These are phyloP conservation scores for Strigamia transsilvanica DNA, from an alignment of 2,888 invertebrate species.

Conservation along the genomic window DNA sequence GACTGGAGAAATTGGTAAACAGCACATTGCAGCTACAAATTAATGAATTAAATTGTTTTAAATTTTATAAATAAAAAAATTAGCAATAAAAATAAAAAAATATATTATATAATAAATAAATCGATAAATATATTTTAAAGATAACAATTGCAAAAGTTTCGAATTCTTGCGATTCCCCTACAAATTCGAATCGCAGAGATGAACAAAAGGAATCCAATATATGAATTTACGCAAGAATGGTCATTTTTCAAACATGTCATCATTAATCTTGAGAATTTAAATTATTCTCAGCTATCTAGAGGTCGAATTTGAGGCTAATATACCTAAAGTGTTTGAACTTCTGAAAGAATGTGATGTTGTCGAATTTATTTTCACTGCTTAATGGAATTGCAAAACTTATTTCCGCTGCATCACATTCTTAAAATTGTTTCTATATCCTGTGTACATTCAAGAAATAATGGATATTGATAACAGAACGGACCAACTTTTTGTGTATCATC, in stretches of 20 bases:
- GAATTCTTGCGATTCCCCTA: slow-evolving; percentile 36
- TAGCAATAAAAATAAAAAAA: background rate
- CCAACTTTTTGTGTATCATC: background rate
- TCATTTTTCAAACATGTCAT: slow-evolving; percentile 47
- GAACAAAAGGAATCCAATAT: slow-evolving; percentile 49
- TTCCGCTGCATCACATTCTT: slow-evolving; percentile 40
- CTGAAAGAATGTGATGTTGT: slow-evolving; percentile 40
- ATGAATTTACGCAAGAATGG: slow-evolving; percentile 46
- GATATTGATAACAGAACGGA: background rate
- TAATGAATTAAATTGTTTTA: background rate
- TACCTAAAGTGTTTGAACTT: background rate
- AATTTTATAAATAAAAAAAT: background rate
- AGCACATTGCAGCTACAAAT: slow-evolving; percentile 26
- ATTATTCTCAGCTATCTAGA: slow-evolving; percentile 37
- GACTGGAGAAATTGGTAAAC: slow-evolving; percentile 22
- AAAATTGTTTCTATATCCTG: slow-evolving; percentile 47
- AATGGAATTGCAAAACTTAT: slow-evolving; percentile 49
- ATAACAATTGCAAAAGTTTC: background rate
- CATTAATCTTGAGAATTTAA: slow-evolving; percentile 47
- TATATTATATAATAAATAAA: too few relatives aligned
- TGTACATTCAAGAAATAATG: slow-evolving; percentile 48
- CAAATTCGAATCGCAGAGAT: slow-evolving; percentile 20
- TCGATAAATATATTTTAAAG: background rate
- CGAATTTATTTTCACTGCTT: slow-evolving; percentile 37
- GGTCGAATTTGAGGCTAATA: slow-evolving; percentile 39